Percentiles rank a stretch among this genome's conserved stretches.
Conservation (phyloP, 2,113 vertebrate genomes). For the Hemichromis elongatus region DNA sequence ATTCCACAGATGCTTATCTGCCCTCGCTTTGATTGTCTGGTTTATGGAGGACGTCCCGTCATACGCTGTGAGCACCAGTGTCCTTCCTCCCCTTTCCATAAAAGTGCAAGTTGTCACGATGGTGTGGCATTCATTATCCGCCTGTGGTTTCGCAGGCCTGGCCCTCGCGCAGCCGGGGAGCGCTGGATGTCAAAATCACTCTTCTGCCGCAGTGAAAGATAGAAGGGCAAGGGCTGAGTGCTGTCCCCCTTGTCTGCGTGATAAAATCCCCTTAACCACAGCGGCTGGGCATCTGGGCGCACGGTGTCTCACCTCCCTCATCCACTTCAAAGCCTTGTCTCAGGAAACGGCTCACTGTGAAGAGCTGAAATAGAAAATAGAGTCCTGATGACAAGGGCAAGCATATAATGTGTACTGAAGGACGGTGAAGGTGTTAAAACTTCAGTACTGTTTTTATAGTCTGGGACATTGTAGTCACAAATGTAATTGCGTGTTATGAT, state of each 20-base stretch:
- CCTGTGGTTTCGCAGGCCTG: slow-evolving; percentile 41
- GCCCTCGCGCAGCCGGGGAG: slow-evolving; percentile 37
- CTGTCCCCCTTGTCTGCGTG: slow-evolving; percentile 19
- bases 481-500: neutral
- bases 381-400: slow-evolving; percentile 3
- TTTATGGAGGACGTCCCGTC: slow-evolving; percentile 55
- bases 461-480: neutral
- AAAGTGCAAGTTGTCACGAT: slow-evolving; percentile 66
- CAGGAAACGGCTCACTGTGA: slow-evolving; percentile 15
- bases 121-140: slow-evolving; percentile 58
- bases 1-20: slow-evolving; percentile 41
- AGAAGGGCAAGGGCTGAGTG: slow-evolving; percentile 19
- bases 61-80: slow-evolving; percentile 14
- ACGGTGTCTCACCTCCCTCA: slow-evolving; percentile 10
- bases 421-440: neutral
- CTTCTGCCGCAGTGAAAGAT: slow-evolving; percentile 11
- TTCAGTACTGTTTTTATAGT: neutral
- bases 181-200: slow-evolving; percentile 33
- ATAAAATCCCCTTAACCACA: slow-evolving; percentile 39
- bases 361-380: slow-evolving; percentile 37
- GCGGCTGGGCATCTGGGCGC: slow-evolving; percentile 48
- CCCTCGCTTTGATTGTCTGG: slow-evolving; percentile 55
- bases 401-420: neutral
- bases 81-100: slow-evolving; percentile 53
- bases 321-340: slow-evolving; percentile 46